These are phyloP conservation scores for Pterophyllum scalare DNA, from an alignment of 2,113 vertebrate species.

Conservation along the genomic window DNA sequence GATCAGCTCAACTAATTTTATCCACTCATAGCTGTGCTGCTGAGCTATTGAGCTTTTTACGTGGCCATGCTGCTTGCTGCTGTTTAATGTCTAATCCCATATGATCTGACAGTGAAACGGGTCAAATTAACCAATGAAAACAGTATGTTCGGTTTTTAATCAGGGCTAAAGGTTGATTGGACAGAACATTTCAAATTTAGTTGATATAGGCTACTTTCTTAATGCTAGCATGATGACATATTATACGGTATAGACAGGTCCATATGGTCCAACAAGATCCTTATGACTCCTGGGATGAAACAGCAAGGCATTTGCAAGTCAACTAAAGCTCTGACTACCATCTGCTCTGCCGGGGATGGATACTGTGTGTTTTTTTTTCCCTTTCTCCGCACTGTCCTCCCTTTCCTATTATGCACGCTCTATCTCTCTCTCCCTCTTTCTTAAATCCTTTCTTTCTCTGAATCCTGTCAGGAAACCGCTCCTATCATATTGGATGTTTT, in stretches of 20 bases:
- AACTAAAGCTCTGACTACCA: constrained; percentile 72
- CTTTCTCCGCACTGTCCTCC: constrained; percentile 41
- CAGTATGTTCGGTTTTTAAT: constrained; percentile 6
- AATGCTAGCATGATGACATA: constrained; percentile 46
- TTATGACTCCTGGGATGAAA: constrained; percentile 67
- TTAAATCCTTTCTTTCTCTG: constrained; percentile 41
- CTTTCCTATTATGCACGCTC: constrained; percentile 9
- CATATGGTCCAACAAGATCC: constrained; percentile 73
- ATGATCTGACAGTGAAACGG: not conserved
- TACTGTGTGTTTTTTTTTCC: constrained; percentile 40
- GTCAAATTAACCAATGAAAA: not conserved
- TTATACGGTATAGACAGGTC: constrained; percentile 64
- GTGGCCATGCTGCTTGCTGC: not conserved
- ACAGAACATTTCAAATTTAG: constrained; percentile 14
- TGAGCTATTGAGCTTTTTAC: not conserved
- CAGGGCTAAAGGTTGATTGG: constrained; percentile 11
- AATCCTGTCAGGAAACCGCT: constrained; percentile 51
- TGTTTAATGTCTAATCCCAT: not conserved
- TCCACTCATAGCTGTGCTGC: not conserved
- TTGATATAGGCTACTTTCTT: constrained; percentile 17
- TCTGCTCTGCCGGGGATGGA: constrained; percentile 73
- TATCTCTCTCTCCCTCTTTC: not conserved
- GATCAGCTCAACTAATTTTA: not conserved
- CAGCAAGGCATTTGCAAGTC: constrained; percentile 75
- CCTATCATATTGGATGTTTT: constrained; percentile 34